Percentiles rank a stretch among this genome's conserved stretches.
Evolutionary conservation across 2,888 invertebrate species (phyloP).

Genomic region (Lochmaea capreae): DNA sequence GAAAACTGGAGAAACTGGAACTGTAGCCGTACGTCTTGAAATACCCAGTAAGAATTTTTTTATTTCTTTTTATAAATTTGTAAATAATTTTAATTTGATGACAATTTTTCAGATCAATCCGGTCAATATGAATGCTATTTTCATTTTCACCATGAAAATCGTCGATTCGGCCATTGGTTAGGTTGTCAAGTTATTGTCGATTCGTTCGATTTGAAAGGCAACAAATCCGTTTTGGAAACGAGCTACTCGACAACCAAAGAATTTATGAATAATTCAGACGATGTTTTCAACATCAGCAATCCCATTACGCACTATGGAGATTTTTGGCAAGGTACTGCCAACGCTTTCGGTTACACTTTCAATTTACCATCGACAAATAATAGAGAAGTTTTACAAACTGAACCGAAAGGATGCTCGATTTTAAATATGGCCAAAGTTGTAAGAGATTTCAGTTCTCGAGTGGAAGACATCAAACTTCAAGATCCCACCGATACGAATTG

Average conservation of each 20-base stretch:
- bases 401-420: conserved; percentile 1
- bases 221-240: conserved; percentile 49
- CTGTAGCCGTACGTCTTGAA: conserved; percentile 58
- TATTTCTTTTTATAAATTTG: no score
- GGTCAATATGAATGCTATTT: conserved; percentile 66
- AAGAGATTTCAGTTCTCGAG: conserved; percentile 34
- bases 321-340: conserved; percentile 29
- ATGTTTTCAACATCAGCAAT: conserved; percentile 22
- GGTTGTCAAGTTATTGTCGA: conserved; percentile 63
- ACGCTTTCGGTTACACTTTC: conserved; percentile 12
- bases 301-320: conserved; percentile 26
- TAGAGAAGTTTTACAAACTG: conserved; percentile 14
- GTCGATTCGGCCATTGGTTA: conserved; percentile 65
- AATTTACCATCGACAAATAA: conserved; percentile 19
- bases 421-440: conserved; percentile 28
- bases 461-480: conserved; percentile 42
- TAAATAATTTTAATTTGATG: no score
- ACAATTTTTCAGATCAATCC: conserved; percentile 53
- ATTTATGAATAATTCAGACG: conserved; percentile 4
- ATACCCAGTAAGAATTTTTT: conserved; percentile 60
- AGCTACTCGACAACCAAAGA: conserved; percentile 26
- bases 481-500: conserved; percentile 47
- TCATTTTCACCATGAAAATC: conserved; percentile 63
- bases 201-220: conserved; percentile 48
- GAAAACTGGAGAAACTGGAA: conserved; percentile 61